Evolutionary conservation across 2,888 invertebrate genomes (phyloP).

Genomic region (Macrophya alboannulata): DNA sequence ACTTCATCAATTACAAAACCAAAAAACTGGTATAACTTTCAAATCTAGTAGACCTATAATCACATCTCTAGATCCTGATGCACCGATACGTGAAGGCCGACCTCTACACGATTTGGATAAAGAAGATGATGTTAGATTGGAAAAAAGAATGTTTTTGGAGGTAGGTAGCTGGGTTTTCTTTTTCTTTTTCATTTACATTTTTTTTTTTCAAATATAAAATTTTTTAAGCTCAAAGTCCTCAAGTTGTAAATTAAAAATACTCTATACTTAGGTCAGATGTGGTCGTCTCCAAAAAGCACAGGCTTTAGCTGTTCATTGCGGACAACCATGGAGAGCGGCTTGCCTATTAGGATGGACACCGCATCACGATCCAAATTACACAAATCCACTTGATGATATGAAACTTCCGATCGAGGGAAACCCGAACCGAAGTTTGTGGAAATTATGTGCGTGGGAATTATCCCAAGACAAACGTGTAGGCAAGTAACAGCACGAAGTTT

Average conservation of each 20-base stretch:
- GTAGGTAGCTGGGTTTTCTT: slow-evolving; percentile 61
- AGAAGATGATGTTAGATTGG: slow-evolving; percentile 86
- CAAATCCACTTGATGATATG: slow-evolving; percentile 69
- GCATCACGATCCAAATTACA: slow-evolving; percentile 92
- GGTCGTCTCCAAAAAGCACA: slow-evolving; percentile 94
- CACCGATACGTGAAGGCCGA: slow-evolving; percentile 89
- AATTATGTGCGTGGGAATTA: slow-evolving; percentile 86
- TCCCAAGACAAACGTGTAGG: slow-evolving; percentile 76
- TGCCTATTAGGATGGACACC: slow-evolving; percentile 95
- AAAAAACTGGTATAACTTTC: slow-evolving; percentile 82
- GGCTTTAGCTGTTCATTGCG: slow-evolving; percentile 91
- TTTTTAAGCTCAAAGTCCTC: neutral
- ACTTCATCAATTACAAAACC: slow-evolving; percentile 86
- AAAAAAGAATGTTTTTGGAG: slow-evolving; percentile 78
- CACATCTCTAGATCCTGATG: slow-evolving; percentile 93
- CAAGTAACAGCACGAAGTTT: slow-evolving; percentile 60
- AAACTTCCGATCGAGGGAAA: slow-evolving; percentile 90
- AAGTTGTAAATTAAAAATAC: neutral
- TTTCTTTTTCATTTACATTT: slow-evolving; percentile 6
- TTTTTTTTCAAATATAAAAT: neutral
- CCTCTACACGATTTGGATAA: slow-evolving; percentile 93
- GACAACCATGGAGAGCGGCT: slow-evolving; percentile 96
- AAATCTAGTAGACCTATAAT: slow-evolving; percentile 84
- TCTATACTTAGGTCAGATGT: slow-evolving; percentile 89
- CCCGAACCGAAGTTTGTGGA: slow-evolving; percentile 90